Base-by-base conservation (phyloP, 2,797 vertebrate species). In the Synanceia verrucosa region DNA sequence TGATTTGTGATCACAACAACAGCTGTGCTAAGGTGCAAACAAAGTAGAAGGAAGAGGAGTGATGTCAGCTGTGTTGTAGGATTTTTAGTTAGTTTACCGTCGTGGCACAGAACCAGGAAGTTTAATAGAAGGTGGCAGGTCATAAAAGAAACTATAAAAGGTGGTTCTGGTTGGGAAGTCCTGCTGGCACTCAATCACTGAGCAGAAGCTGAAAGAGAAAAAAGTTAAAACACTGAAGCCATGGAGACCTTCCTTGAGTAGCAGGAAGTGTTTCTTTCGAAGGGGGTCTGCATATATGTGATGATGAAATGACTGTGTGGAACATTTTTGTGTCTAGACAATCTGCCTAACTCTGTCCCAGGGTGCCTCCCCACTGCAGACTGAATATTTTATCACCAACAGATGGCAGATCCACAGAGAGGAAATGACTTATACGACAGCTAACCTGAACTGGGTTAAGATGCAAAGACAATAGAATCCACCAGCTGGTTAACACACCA, bases 401-500 rank as follows among this genome's bases (percentile, higher is more conserved):
- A 87, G 87, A 89, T 89, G 89, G 82, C 31, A 24, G 31, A 37
- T 85, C 78, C 76, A 65, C 14, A 2, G 73, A 79, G 68, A 82
- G 77, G 70, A 87, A 85, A 82, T 81, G 82, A 84, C 80, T 84
- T 78, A 70, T 66, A 78, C 13, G 16, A 63, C 21, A 31, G 73
- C 84, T 87, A 88, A 83, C 86, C 83, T 83, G 83, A 86, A 79
- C 78, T 65, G 73, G 61, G 82, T 73, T 65, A 66, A 74, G 76
- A 84, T 72, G 65, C 73, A 72, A 55, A 73, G 64, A 85, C 87
- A 88, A 84, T 79, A 72, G 73, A 44, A 75, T 73, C 51, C 85
- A 83, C 70, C 86, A 88, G 86, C 89, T 88, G 81, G 68, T 82
- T 82, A 87, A 79, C 75, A 78, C 86, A 81, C 81, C 12, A 9